Conservation (phyloP, 1,140 invertebrate species). For the Drosophila malerkotliana region DNA sequence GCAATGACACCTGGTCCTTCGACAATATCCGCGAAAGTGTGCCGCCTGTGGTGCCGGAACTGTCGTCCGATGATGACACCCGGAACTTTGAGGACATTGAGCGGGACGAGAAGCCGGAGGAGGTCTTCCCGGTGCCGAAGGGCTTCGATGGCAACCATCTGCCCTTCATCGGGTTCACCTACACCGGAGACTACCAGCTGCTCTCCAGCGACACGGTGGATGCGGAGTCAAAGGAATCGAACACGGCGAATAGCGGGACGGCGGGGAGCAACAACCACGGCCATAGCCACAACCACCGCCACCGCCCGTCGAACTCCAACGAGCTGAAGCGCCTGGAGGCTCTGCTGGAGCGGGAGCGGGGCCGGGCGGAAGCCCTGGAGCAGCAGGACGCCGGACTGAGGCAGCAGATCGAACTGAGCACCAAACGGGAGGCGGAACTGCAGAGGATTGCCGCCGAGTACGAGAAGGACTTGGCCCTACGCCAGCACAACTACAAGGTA, state of each 20-base stretch:
- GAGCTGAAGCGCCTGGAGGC: conserved; percentile 89
- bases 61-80: conserved; percentile 98
- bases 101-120: conserved; percentile 93
- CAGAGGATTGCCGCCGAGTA: conserved; percentile 91
- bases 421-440: conserved; percentile 89
- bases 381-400: conserved; percentile 89
- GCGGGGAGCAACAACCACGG: conserved; percentile 58
- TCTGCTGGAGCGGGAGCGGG: conserved; percentile 89
- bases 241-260: conserved; percentile 72
- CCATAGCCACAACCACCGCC: conserved; percentile 84
- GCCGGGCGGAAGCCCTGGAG: conserved; percentile 89
- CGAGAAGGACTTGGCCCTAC: conserved; percentile 92
- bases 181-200: conserved; percentile 94
- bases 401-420: conserved; percentile 90
- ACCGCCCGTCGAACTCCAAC: conserved; percentile 84
- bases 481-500: conserved; percentile 93
- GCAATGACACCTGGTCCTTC: conserved; percentile 99
- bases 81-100: conserved; percentile 99
- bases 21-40: conserved; percentile 96
- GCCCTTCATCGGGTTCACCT: conserved; percentile 99
- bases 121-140: conserved; percentile 97
- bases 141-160: conserved; percentile 99
- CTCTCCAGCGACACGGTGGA: conserved; percentile 86
- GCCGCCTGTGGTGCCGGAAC: conserved; percentile 98
- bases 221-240: conserved; percentile 86